A percentile compares a stretch with the other conserved stretches of the same genome.
phyloP scores from a whole-genome alignment of 2,113 vertebrate genomes.

The Ahaetulla prasina region DNA sequence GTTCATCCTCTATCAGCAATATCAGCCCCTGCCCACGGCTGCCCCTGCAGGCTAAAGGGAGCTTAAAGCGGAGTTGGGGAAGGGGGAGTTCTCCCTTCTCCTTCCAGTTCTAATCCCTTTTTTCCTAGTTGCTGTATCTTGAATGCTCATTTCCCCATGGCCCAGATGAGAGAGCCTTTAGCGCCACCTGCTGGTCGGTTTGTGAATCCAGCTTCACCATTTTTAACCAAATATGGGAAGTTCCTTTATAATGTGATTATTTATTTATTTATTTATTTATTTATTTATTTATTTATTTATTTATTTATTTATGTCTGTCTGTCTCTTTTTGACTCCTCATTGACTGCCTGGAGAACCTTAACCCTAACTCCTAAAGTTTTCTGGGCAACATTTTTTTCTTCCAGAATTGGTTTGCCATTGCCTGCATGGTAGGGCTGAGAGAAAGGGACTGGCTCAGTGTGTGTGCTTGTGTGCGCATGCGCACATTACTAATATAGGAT shows the following conservation, averaged over 20 bases:
- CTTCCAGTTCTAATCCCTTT: not conserved
- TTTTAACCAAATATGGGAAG: not conserved
- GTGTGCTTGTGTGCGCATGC: no score
- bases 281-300: no score
- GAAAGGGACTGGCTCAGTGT: no score
- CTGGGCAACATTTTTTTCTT: not conserved
- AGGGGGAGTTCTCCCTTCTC: rapidly evolving
- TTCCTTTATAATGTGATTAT: not conserved
- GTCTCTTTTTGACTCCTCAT: not conserved
- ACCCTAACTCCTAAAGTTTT: not conserved
- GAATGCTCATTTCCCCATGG: no score
- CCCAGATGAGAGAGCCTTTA: not conserved
- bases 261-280: no score
- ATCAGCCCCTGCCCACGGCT: not conserved
- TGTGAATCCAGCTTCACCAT: not conserved
- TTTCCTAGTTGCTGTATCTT: no score
- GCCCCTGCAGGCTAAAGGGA: not conserved
- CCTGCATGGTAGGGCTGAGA: not conserved
- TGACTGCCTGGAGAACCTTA: not conserved
- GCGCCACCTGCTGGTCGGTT: not conserved
- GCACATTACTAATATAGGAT: not conserved
- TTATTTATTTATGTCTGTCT: rapidly evolving
- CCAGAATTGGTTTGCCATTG: not conserved
- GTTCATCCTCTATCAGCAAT: not conserved
- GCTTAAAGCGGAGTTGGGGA: not conserved